Base-by-base conservation (phyloP, 2,888 invertebrate genomes). In the Hedychridium roseum region DNA sequence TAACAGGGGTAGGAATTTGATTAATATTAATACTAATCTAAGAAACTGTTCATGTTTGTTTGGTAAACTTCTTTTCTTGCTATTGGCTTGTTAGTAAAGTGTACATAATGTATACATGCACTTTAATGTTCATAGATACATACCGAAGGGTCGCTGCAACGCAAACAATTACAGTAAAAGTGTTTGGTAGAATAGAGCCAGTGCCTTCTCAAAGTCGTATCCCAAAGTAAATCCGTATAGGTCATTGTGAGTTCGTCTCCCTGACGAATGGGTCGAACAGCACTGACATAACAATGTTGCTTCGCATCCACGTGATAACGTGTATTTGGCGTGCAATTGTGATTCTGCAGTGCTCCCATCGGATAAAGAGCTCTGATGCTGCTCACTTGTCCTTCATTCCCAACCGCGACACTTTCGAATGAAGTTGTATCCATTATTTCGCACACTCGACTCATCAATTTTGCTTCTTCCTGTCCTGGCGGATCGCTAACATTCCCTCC, bases 201-300 rank as follows among this genome's bases (percentile, higher is more conserved):
- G 23, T 82, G 80, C 9, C 86, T 80, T 43, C 90, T 81, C 9
- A 85, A 82, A 2, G 83, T 80, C 0, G 89, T 89, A 26, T 86
- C 86, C 89, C 90, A 90, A 32, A 88, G 74, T 16, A 85, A 64
- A 46, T 86, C 84, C 1, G 87, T 82, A 66, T 90, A 90, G 32
- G 85, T 84, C 39, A 86, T 84, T 37, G 85, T 85, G 52, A 90
- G 82, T 77, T 89, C 88, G 6, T 82, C 74, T 15, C 86, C 86
- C 45, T 82, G 81, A 35, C 74, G 71, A 50, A 90, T 88, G 4
- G 81, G 79, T 45, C 82, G 81, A 0, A 84, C 80, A 1, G 89
- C 86, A 67, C 81, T 83, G 0, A 87, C 82, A 18, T 83, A 80
- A 83, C 89, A 85, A 60, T 82, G 80, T 41, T 82, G 81, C 28